Conservation (phyloP, 2,113 vertebrate genomes). For the Numenius arquata region DNA sequence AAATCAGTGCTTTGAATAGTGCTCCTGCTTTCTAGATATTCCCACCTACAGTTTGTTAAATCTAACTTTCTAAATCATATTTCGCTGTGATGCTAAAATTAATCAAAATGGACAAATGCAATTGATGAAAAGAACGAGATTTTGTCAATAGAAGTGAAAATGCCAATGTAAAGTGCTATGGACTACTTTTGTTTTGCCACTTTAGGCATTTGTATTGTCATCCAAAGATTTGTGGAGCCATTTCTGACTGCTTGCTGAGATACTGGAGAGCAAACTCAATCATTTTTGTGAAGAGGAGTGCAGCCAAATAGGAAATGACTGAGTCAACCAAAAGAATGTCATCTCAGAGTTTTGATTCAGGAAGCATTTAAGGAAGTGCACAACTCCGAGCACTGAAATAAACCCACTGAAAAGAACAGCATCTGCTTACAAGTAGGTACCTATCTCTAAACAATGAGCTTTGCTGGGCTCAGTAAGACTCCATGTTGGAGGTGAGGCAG, state of each 20-base stretch:
- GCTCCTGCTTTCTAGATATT: not conserved
- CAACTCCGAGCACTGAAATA: not conserved
- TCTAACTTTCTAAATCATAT: not conserved
- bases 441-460: not conserved
- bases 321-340: not conserved
- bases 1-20: not conserved
- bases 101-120: not conserved
- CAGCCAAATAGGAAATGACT: not conserved
- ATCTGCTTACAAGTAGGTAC: not conserved
- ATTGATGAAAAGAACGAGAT: not conserved
- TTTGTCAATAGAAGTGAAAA: not conserved
- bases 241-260: not conserved
- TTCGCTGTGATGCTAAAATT: not conserved
- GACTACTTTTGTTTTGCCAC: not conserved
- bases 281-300: not conserved
- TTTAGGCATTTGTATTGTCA: not conserved
- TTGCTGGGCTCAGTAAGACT: not conserved
- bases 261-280: not conserved
- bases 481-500: not conserved
- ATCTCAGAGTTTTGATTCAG: not conserved
- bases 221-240: not conserved
- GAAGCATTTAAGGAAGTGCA: not conserved
- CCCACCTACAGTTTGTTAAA: not conserved
- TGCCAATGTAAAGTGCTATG: not conserved
- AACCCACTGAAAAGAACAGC: not conserved